Evolutionary conservation across 2,113 vertebrate genomes (phyloP), one percentile per base, ranked within the genome.

Genomic region (Gila orcuttii): DNA sequence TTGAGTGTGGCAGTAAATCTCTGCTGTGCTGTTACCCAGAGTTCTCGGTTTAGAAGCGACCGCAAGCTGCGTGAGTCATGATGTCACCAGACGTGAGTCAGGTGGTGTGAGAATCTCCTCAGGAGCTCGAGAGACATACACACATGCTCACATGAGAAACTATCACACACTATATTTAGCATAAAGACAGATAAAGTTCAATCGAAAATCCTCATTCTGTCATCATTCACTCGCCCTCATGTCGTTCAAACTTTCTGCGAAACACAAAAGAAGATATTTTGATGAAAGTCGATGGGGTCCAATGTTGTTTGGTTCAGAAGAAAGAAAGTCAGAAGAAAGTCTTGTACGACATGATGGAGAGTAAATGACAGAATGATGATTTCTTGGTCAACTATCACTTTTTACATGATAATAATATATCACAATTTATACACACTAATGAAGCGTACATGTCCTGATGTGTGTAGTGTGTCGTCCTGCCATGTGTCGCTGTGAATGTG

Each of bases 1-100:
- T 89, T 94, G 95, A 95, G 93, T 93, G 85, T 90, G 88, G 91
- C 91, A 90, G 93, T 95, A 95, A 95, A 95, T 95, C 92, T 88
- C 79, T 17, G 31, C 75, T 13, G 69, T 74, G 79, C 81, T 87
- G 90, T 90, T 83, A 89, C 85, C 93, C 91, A 93, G 92, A 93
- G 91, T 90, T 91, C 88, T 86, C 89, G 82, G 88, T 90, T 90
- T 79, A 62, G 64, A 83, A 91, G 86, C 74, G 62, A 91, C 92
- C 92, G 0, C 93, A 92, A 91, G 88, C 74, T 1, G 55, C 6
- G 59, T 60, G 33, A 39, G 68, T 93, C 92, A 87, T 78, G 76
- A 78, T 78, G 76, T 78, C 76, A 59, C n/a, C 23, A 23, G 71
- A 15, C 89, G 93, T 94, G 92, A 94, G 93, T 93, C 92, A 92